Evolutionary conservation across 2,888 invertebrate genomes (phyloP), one percentile per base, ranked within the genome.

Genomic region (Rhaphigaster nebulosa): DNA sequence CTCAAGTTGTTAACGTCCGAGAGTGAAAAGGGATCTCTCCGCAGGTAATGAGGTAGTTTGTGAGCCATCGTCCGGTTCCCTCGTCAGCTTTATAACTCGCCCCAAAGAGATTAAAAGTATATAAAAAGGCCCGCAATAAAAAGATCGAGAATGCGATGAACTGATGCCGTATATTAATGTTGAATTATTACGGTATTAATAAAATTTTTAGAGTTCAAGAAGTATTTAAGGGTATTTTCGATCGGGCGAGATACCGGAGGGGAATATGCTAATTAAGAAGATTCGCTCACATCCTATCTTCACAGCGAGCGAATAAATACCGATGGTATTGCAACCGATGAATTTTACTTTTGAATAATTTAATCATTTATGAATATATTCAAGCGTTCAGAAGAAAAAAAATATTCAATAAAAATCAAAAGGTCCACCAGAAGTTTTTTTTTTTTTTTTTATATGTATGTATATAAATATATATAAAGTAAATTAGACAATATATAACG

Each of bases 281-380:
- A 5, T 12, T 45, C 5, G n/a, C n/a, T n/a, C n/a, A n/a, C n/a
- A n/a, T n/a, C n/a, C n/a, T n/a, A n/a, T n/a, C n/a, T n/a, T n/a
- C n/a, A n/a, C n/a, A n/a, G n/a, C n/a, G n/a, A n/a, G n/a, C n/a
- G n/a, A n/a, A n/a, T n/a, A n/a, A n/a, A 2, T 52, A 18, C 23
- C 23, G 60, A 60, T 60, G 1, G n/a, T 0, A n/a, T 60, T 60
- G 60, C 60, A 29, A n/a, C 60, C n/a, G n/a, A n/a, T n/a, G n/a
- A n/a, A n/a, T n/a, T n/a, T n/a, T n/a, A n/a, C n/a, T n/a, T 15
- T 13, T 29, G 60, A n/a, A 60, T 60, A 60, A 60, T 60, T 60
- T 60, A 60, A 60, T 60, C 60, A 60, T 60, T 60, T 60, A 60
- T 60, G 60, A 60, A 60, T 60, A 60, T n/a, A 60, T n/a, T n/a